Evolutionary conservation across 2,113 vertebrate species (phyloP).

Genomic region (Fregetta grallaria): DNA sequence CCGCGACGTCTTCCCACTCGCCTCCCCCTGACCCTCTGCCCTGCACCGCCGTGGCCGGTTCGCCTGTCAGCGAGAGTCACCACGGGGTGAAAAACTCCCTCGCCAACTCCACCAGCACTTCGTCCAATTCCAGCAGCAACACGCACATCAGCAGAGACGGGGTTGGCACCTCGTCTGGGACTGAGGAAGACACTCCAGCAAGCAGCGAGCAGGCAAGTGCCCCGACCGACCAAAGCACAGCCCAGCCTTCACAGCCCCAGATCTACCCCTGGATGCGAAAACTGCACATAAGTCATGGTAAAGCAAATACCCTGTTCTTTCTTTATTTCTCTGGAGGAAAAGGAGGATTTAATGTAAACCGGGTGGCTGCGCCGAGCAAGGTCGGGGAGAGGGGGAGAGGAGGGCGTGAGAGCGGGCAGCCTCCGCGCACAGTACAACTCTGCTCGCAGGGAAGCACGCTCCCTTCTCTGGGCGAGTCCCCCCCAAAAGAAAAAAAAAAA

Average conservation of each 20-base stretch:
- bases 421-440: neutral
- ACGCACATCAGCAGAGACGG: constrained; percentile 88
- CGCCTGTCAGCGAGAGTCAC: constrained; percentile 86
- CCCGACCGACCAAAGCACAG: constrained; percentile 86
- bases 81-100: constrained; percentile 92
- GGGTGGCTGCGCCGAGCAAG: constrained; percentile 44
- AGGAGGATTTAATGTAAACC: constrained; percentile 50
- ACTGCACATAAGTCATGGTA: constrained; percentile 99
- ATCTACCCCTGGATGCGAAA: constrained; percentile 99
- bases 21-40: constrained; percentile 90
- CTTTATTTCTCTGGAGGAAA: constrained; percentile 67
- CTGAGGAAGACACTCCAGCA: constrained; percentile 90
- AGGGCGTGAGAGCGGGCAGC: constrained; percentile 45
- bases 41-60: constrained; percentile 87
- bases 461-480: neutral
- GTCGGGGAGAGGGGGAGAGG: constrained; percentile 34
- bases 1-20: constrained; percentile 85
- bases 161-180: constrained; percentile 87
- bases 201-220: constrained; percentile 89
- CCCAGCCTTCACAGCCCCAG: constrained; percentile 88
- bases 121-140: constrained; percentile 80
- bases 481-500: neutral
- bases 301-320: constrained; percentile 72
- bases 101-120: constrained; percentile 82
- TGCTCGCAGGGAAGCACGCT: neutral